These are phyloP conservation scores for Sebastes hubbsi DNA, from an alignment of 2,797 vertebrate species.

Conservation along the genomic window DNA sequence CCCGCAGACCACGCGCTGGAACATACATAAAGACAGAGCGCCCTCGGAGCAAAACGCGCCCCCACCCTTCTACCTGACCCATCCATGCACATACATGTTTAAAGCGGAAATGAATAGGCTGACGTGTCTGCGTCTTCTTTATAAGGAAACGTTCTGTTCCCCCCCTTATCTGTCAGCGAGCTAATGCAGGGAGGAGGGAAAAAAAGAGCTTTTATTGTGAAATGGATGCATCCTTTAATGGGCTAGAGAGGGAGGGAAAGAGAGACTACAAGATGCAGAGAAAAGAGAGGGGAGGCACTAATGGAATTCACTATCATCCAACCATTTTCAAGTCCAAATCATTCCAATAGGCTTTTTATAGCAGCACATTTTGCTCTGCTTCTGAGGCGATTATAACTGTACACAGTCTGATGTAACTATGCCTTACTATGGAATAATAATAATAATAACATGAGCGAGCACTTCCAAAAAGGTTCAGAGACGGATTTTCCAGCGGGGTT, in stretches of 20 bases:
- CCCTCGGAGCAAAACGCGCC: conserved; percentile 21
- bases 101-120: conserved; percentile 61
- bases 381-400: conserved; percentile 58
- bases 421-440: conserved; percentile 28
- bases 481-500: conserved; percentile 41
- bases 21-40: conserved; percentile 67
- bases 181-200: conserved; percentile 57
- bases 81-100: conserved; percentile 63
- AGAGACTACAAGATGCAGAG: conserved; percentile 22
- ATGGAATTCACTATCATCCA: conserved; percentile 71
- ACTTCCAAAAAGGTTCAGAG: conserved; percentile 32
- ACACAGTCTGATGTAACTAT: conserved; percentile 47
- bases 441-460: conserved; percentile 31
- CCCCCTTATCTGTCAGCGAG: conserved; percentile 62
- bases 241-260: conserved; percentile 30
- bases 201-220: conserved; percentile 68
- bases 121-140: conserved; percentile 44
- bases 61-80: conserved; percentile 42
- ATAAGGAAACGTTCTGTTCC: conserved; percentile 54
- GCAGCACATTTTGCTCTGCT: conserved; percentile 37
- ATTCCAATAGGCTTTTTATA: conserved; percentile 67
- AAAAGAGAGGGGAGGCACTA: conserved; percentile 55
- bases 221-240: conserved; percentile 70
- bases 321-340: conserved; percentile 67
- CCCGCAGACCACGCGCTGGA: conserved; percentile 61